These are phyloP conservation scores for Chamaea fasciata DNA, from an alignment of 2,113 vertebrate genomes.

Conservation along the genomic window DNA sequence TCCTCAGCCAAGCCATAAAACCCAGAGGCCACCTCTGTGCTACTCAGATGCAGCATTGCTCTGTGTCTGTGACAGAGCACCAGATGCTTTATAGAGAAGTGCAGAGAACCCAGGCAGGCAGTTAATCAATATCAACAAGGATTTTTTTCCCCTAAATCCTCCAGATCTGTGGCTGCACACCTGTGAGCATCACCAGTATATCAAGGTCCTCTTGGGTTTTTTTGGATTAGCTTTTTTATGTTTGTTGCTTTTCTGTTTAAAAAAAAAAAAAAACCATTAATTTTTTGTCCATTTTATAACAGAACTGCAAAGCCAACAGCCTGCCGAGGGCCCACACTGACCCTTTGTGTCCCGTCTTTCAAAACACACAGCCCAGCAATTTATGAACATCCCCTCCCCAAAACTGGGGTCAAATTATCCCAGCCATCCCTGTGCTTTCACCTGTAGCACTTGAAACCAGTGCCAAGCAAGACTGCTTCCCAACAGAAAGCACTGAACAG, in stretches of 20 bases:
- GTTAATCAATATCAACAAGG: neutral
- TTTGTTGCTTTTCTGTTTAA: neutral
- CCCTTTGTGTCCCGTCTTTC: neutral
- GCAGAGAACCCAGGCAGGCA: neutral
- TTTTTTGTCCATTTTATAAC: neutral
- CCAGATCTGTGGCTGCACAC: neutral
- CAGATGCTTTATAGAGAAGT: neutral
- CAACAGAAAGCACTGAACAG: neutral
- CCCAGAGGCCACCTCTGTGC: neutral
- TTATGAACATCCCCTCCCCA: neutral
- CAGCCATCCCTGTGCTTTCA: accelerated
- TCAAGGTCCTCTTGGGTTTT: neutral
- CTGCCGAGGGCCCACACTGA: neutral
- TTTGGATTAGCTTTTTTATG: neutral
- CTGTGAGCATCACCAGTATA: neutral
- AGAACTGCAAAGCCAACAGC: neutral
- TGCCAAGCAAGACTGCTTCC: neutral
- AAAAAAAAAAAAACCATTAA: neutral
- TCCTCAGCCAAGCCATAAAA: neutral
- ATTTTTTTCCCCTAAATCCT: neutral
- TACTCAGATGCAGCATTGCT: neutral
- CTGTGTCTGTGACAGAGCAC: neutral
- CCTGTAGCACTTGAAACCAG: neutral
- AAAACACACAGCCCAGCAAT: neutral
- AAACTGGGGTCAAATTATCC: neutral